Base-by-base conservation (phyloP, 2,113 vertebrate genomes). In the Anser brachyrhynchus region DNA sequence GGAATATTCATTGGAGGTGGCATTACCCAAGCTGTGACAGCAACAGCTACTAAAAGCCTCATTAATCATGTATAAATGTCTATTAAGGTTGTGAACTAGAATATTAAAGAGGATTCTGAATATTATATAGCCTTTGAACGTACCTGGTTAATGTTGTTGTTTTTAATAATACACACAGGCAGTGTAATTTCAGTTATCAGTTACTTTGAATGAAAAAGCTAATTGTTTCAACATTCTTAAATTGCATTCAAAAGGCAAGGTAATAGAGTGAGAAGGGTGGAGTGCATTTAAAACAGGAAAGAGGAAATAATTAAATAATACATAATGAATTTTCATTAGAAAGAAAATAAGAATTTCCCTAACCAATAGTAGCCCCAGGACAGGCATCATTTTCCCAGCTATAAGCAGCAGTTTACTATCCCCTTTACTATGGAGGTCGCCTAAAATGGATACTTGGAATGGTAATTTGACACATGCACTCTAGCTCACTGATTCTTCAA, bases 71-170 rank as follows among this genome's bases (percentile, higher is more conserved):
- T 78, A 74, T 78, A 86, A 84, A 84, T 87, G 39, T 75, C 83
- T 95, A 35, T 92, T 93, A 91, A 73, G 54, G 73, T 78, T 94
- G 86, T 93, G 73, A 91, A 84, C 73, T 73, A 72, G 65, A 94
- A 70, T 94, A 92, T 58, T 79, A 86, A 92, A 79, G 58, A 87
- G 62, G 33, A 44, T 84, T 89, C 29, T 95, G 39, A 90, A 79
- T 92, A 62, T 72, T 74, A 19, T 84, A 61, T 73, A 57, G 70
- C 31, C 54, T 96, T 93, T 91, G 81, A 94, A 89, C 2, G 0
- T 70, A 93, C 67, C 77, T 92, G 83, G 41, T 95, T 95, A 75
- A 70, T 75, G 54, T 92, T 84, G 71, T 78, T 96, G 57, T 92
- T 96, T 92, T 89, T 82, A 93, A 84, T 81, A 92, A 84, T 67